Evolutionary conservation across 2,888 invertebrate genomes (phyloP).

Genomic region (Ochlodes sylvanus): DNA sequence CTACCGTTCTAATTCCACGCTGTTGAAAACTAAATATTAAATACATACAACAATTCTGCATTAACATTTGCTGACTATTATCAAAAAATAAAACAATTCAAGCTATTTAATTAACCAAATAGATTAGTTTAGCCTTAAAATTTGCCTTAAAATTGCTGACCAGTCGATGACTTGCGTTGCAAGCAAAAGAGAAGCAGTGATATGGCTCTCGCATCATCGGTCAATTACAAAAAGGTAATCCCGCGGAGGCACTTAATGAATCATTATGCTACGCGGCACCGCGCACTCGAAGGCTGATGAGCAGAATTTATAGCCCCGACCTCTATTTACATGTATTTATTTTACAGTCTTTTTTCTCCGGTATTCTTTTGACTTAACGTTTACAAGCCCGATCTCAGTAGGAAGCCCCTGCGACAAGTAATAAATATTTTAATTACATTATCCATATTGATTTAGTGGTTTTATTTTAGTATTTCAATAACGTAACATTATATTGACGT

Average conservation of each 20-base stretch:
- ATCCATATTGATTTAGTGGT: conserved; percentile 21
- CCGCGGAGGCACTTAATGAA: conserved; percentile 83
- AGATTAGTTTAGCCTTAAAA: too few relatives aligned
- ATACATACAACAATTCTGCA: too few relatives aligned
- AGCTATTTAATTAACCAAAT: too few relatives aligned
- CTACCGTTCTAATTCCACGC: too few relatives aligned
- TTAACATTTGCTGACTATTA: too few relatives aligned
- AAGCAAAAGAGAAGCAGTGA: conserved; percentile 76
- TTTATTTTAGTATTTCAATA: conserved; percentile 24
- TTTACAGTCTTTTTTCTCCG: conserved; percentile 18
- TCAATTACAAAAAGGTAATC: conserved; percentile 85
- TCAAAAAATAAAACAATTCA: too few relatives aligned
- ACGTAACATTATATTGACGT: conserved; percentile 12
- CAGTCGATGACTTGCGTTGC: conserved; percentile 48
- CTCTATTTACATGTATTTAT: conserved; percentile 34
- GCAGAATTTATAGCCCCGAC: conserved; percentile 68
- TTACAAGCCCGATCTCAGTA: conserved; percentile 26
- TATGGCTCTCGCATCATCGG: conserved; percentile 81
- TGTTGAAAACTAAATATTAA: too few relatives aligned
- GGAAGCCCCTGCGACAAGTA: conserved; percentile 35
- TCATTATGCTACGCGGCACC: conserved; percentile 76
- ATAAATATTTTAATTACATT: conserved; percentile 39
- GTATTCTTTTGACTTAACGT: conserved; percentile 18
- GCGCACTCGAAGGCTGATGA: conserved; percentile 65
- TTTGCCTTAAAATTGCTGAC: neutral